Base-by-base conservation (phyloP, 2,113 vertebrate species). In the Vulpes lagopus region DNA sequence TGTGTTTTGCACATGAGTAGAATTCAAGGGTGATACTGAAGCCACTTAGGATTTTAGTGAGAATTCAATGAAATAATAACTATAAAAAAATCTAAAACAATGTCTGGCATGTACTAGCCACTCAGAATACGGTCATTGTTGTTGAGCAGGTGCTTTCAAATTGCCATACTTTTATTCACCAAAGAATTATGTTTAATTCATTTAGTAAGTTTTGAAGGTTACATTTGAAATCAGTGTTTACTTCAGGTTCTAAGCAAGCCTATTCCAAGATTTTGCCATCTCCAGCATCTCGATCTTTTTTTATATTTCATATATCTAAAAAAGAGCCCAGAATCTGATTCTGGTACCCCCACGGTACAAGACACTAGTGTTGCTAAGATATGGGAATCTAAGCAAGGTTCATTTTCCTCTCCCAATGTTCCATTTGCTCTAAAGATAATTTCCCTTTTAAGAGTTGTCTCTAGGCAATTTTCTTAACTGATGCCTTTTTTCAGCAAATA, bases 401-500 rank as follows among this genome's bases (percentile, higher is more conserved):
- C 11, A 27, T 59, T 80, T 76, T 73, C 22, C 55, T 53, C 14
- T 32, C 69, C 12, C 60, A 8, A 6, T 32, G 12, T 82, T 78
- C 4, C 2, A 0, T 86, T 88, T 92, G 1, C 16, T 86, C 59
- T 89, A 22, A 80, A 59, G 35, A 30, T 19, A 38, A n/a, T 76
- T 67, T 87, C 76, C 15, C 57, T 96, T 88, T 35, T 17, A 81
- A 69, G 74, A 87, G 35, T n/a, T 64, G 2, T 69, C 32, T 69
- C 67, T 17, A 23, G n/a, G 32, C 76, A 53, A 78, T 69, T 91
- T 87, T 69, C 76, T n/a, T 64, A 25, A 67, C 2, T 35, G 8
- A 5, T 84, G 30, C 8, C 93, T 91, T 87, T 92, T 49, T 83
- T 83, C 35, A 79, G 49, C 20, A 93, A 19, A n/a, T 84, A 76